A percentile compares a stretch with the other conserved stretches of the same genome.
These are phyloP conservation scores for Aptenodytes patagonicus DNA, from an alignment of 2,113 vertebrate species.

Conservation along the genomic window DNA sequence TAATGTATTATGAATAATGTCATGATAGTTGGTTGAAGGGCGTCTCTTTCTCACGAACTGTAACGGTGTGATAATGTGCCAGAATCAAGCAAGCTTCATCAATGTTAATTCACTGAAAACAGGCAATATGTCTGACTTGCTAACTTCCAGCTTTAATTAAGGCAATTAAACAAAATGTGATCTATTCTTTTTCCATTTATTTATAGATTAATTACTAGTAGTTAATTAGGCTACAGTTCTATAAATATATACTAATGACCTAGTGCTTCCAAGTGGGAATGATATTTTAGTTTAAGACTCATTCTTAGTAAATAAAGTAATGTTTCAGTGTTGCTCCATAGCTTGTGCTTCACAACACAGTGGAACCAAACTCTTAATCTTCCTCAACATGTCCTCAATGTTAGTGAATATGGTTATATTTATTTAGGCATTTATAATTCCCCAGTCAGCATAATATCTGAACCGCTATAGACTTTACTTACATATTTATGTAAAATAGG, in stretches of 20 bases:
- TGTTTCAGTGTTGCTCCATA: not conserved
- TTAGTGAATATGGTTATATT: not conserved
- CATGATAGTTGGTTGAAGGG: not conserved
- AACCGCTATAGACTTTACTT: not conserved
- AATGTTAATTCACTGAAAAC: not conserved
- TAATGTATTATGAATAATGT: slow-evolving; percentile 18
- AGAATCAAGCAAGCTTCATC: not conserved
- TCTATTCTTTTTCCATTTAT: not conserved
- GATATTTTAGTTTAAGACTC: not conserved
- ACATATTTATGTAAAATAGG: not conserved
- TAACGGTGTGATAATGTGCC: not conserved
- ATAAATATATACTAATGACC: not conserved
- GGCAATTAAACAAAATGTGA: not conserved
- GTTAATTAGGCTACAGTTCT: not conserved
- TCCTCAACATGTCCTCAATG: not conserved
- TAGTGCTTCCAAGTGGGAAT: not conserved
- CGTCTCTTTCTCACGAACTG: not conserved
- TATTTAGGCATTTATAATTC: not conserved
- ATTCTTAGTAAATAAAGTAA: not conserved
- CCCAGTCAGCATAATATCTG: not conserved
- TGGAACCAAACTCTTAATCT: not conserved
- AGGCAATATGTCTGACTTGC: not conserved
- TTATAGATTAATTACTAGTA: slow-evolving; percentile 13
- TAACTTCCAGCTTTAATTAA: slow-evolving; percentile 3
- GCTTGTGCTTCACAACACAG: not conserved